Conservation (phyloP, 2,113 vertebrate genomes). For the Hydrolagus affinis region DNA sequence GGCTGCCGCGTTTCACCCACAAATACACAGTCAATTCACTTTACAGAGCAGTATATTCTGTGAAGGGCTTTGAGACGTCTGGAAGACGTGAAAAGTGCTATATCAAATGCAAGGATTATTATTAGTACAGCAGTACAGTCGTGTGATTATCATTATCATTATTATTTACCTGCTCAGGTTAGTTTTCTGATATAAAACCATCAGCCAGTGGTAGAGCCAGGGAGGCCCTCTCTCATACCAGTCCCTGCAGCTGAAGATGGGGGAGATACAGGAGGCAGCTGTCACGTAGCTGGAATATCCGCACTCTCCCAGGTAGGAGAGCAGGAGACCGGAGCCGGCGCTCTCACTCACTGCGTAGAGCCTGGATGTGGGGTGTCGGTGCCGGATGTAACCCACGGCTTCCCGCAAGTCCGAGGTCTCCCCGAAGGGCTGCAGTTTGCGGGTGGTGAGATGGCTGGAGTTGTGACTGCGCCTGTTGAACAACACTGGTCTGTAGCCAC, state of each 20-base stretch:
- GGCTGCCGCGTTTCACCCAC: too few relatives aligned
- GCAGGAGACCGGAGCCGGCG: slow-evolving; percentile 70
- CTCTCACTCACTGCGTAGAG: slow-evolving; percentile 73
- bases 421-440: slow-evolving; percentile 61
- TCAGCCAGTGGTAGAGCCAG: slow-evolving; percentile 59
- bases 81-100: too few relatives aligned
- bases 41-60: too few relatives aligned
- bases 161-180: slow-evolving; percentile 66
- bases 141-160: too few relatives aligned
- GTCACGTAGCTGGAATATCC: slow-evolving; percentile 70
- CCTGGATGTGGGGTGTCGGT: slow-evolving; percentile 54
- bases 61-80: too few relatives aligned
- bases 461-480: slow-evolving; percentile 64
- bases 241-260: slow-evolving; percentile 66
- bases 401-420: slow-evolving; percentile 72
- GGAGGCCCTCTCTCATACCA: slow-evolving; percentile 69
- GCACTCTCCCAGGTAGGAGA: slow-evolving; percentile 74
- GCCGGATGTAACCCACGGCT: slow-evolving; percentile 61
- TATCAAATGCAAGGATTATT: too few relatives aligned
- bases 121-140: too few relatives aligned
- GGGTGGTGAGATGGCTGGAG: slow-evolving; percentile 57
- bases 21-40: too few relatives aligned
- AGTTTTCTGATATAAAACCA: slow-evolving; percentile 63
- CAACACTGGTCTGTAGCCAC: slow-evolving; percentile 65
- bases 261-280: slow-evolving; percentile 72